Evolutionary conservation across 2,113 vertebrate species (phyloP).

Genomic region (Chaetorhynchus papuensis): DNA sequence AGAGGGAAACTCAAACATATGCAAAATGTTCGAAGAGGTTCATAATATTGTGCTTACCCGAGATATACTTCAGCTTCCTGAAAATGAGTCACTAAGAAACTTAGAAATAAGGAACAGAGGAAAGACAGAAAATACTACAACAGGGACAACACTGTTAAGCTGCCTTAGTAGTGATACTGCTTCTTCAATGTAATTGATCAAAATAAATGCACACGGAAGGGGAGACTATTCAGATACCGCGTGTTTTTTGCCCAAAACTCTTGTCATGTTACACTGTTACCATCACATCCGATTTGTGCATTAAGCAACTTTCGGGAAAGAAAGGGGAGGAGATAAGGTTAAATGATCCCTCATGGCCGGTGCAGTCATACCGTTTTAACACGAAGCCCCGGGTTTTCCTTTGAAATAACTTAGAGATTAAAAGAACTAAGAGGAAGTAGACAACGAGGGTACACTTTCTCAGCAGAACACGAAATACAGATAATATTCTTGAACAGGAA

Average conservation of each 20-base stretch:
- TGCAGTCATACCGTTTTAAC: not conserved
- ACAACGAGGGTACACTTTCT: not conserved
- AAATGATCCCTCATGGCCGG: fast-evolving
- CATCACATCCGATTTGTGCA: not conserved
- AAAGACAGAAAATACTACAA: not conserved
- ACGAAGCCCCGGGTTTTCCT: fast-evolving
- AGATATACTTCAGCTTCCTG: not conserved
- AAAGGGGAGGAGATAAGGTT: not conserved
- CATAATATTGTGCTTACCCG: fast-evolving
- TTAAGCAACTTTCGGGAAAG: not conserved
- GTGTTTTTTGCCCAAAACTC: not conserved
- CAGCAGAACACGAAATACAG: not conserved
- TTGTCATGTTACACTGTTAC: not conserved
- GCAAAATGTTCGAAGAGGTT: not conserved
- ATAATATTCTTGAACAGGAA: not conserved
- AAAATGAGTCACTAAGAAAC: not conserved
- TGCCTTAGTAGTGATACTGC: not conserved
- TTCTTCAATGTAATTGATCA: not conserved
- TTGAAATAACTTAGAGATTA: not conserved
- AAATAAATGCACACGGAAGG: not conserved
- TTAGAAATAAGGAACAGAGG: not conserved
- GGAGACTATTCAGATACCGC: not conserved
- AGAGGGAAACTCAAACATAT: not conserved
- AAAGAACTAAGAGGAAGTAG: not conserved
- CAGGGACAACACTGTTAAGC: not conserved